Percentiles rank a stretch among this genome's conserved stretches.
Evolutionary conservation across 2,888 invertebrate genomes (phyloP).

Genomic region (Frankliniella intonsa): DNA sequence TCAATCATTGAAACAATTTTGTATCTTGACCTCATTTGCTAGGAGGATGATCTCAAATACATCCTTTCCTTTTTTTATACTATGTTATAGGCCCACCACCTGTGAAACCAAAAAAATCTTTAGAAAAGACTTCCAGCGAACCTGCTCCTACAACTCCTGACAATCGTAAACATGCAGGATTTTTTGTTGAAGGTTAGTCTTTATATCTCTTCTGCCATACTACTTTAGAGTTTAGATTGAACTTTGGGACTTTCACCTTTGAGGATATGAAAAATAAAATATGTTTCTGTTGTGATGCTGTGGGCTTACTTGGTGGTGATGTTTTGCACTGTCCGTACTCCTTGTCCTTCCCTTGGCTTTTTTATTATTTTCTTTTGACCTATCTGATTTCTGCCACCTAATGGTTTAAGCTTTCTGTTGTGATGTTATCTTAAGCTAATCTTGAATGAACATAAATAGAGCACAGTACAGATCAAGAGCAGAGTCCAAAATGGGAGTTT

Average conservation of each 20-base stretch:
- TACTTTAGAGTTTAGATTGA: background rate
- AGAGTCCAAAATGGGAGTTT: background rate
- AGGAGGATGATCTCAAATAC: background rate
- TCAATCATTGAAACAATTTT: too few species aligned
- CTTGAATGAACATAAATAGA: too few species aligned
- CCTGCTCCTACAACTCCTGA: conserved; percentile 24
- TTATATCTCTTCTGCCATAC: background rate
- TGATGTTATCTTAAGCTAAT: background rate
- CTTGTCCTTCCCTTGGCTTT: background rate
- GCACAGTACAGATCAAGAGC: too few species aligned
- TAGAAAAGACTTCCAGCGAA: conserved; percentile 23
- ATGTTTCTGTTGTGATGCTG: background rate
- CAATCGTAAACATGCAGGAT: conserved; percentile 20
- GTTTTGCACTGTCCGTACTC: background rate
- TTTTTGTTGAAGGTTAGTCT: conserved; percentile 8
- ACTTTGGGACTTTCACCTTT: too few species aligned
- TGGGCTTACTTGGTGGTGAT: background rate
- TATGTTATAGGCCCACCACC: conserved; percentile 19
- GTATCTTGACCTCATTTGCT: too few species aligned
- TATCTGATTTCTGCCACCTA: background rate
- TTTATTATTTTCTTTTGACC: too few species aligned
- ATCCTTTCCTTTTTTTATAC: background rate
- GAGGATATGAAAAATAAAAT: background rate
- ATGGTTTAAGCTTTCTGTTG: background rate
- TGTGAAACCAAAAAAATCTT: conserved; percentile 18